These are phyloP conservation scores for Lethenteron reissneri DNA, from an alignment of 2,113 vertebrate species.

Conservation along the genomic window DNA sequence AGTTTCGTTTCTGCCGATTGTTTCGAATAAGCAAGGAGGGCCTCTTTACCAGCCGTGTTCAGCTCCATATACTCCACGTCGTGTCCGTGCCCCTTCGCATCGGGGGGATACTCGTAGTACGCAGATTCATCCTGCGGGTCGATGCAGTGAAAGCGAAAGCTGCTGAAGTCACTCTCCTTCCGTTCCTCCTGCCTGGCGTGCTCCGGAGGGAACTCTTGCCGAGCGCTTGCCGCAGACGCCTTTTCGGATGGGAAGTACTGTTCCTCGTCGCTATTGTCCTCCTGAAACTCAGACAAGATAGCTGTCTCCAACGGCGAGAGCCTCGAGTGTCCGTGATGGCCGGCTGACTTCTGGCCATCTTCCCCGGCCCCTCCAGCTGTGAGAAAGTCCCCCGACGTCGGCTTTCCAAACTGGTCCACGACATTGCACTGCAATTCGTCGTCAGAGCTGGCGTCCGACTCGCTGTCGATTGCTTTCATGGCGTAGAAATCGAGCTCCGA, in stretches of 20 bases:
- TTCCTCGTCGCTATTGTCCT: constrained; percentile 1
- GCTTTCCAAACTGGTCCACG: neutral
- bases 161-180: too few relatives aligned
- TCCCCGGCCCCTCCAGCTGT: neutral
- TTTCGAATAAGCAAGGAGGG: too few relatives aligned
- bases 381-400: neutral
- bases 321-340: neutral
- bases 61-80: constrained; percentile 5
- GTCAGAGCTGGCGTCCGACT: neutral
- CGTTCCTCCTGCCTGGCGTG: too few relatives aligned
- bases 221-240: neutral
- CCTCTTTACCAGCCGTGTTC: neutral
- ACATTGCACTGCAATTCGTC: neutral
- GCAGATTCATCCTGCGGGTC: too few relatives aligned
- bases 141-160: too few relatives aligned
- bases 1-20: too few relatives aligned
- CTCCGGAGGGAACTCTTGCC: too few relatives aligned
- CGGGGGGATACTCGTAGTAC: too few relatives aligned
- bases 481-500: too few relatives aligned
- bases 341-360: neutral
- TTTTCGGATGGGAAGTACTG: neutral
- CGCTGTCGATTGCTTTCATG: neutral
- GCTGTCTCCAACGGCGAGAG: neutral
- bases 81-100: too few relatives aligned
- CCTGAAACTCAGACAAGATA: neutral